Evolutionary conservation across 2,888 invertebrate species (phyloP), one percentile per base, ranked within the genome.

Genomic region (Drosophila dives): DNA sequence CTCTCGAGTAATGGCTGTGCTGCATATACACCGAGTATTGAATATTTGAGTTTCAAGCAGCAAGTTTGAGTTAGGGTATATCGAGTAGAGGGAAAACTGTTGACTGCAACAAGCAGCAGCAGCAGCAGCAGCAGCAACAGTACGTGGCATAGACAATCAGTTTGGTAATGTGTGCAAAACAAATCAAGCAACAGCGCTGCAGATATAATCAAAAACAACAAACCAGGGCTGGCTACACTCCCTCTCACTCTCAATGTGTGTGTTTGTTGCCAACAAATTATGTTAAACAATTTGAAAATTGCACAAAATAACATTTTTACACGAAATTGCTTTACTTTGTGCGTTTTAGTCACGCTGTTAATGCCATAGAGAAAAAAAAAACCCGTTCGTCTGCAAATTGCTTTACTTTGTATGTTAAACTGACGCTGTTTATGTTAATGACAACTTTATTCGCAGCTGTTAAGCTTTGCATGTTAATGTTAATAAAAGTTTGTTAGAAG

Each of bases 121-220:
- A 11, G n/a, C 11, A 42, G 1, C 42, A 20, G 12, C 12, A 69
- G 20, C 70, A 36, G 55, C 32, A 49, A 59, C 66, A 59, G 63
- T 83, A 86, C 86, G 82, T 85, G 86, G 79, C 82, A 71, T 79
- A 87, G 88, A 85, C 83, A 83, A 85, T 83, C 83, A 85, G 86
- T 72, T 74, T 69, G 74, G 88, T 82, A 89, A 89, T 90, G 88
- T 89, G 88, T 89, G 83, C 86, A 90, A 80, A 89, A 87, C 90
- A 87, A 90, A 87, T 90, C 85, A 82, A 77, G 85, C 82, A 89
- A 79, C 80, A 72, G 74, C 70, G 60, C 64, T 60, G 70, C 88
- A 90, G 90, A 77, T 87, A 77, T 84, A 84, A 90, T 89, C 90
- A 85, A 70, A 83, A 54, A 60, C 68, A 63, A 61, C 69, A 61